A percentile compares a stretch with the other conserved stretches of the same genome.
Evolutionary conservation across 2,888 invertebrate genomes (phyloP).

Genomic region (Drosophila hamatofila): DNA sequence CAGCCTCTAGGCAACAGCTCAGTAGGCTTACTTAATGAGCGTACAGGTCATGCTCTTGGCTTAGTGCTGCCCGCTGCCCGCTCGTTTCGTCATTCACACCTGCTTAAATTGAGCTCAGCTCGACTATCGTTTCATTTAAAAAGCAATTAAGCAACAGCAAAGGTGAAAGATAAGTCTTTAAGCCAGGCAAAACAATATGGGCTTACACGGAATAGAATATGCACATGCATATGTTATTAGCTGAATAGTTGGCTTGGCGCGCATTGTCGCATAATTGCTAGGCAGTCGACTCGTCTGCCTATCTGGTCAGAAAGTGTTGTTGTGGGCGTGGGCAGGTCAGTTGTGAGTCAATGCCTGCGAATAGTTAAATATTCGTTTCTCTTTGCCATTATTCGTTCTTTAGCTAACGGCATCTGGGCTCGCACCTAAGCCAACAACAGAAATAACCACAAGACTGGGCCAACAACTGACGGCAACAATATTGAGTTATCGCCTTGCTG

Average conservation of each 20-base stretch:
- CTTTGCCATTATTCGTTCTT: conserved; percentile 24
- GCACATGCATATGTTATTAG: background rate
- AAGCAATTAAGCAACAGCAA: conserved; percentile 46
- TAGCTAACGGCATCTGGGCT: conserved; percentile 55
- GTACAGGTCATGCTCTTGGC: conserved; percentile 71
- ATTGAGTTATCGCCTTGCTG: conserved; percentile 60
- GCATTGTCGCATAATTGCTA: conserved; percentile 33
- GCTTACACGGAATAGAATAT: conserved; percentile 18
- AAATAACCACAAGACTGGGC: conserved; percentile 31
- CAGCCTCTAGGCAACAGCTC: conserved; percentile 28
- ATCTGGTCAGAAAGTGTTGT: conserved; percentile 9
- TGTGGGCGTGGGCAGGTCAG: conserved; percentile 48
- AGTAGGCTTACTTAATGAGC: conserved; percentile 60
- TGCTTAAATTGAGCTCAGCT: conserved; percentile 52
- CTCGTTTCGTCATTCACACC: conserved; percentile 56
- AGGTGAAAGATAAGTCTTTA: conserved; percentile 44
- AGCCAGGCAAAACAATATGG: conserved; percentile 21
- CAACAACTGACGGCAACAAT: conserved; percentile 15
- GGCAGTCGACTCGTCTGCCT: conserved; percentile 34
- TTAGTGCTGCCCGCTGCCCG: conserved; percentile 13
- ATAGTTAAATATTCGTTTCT: conserved; percentile 15
- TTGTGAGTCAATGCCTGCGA: conserved; percentile 1
- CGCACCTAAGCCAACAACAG: conserved; percentile 49
- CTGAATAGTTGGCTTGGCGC: background rate
- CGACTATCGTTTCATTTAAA: conserved; percentile 44